Evolutionary conservation across 2,113 vertebrate species (phyloP).

Genomic region (Taxidea taxus): DNA sequence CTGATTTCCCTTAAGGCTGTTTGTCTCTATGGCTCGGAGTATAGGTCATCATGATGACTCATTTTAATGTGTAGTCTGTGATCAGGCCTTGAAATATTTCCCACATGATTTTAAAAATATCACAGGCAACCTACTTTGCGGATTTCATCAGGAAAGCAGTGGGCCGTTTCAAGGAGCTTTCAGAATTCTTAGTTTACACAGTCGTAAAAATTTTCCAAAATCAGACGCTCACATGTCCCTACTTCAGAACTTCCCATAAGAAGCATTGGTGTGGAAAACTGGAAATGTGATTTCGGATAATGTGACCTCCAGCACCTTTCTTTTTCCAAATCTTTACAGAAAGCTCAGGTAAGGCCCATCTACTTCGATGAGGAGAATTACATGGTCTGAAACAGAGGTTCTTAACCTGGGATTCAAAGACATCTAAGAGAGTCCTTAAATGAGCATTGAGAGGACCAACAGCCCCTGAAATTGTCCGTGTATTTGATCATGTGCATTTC

Average conservation of each 20-base stretch:
- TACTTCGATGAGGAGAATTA: neutral
- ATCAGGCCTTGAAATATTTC: constrained; percentile 22
- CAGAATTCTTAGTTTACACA: neutral
- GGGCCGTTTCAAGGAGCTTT: neutral
- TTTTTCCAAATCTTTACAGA: neutral
- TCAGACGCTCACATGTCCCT: neutral
- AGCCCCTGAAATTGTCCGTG: neutral
- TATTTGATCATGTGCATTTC: neutral
- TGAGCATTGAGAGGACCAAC: too few species aligned
- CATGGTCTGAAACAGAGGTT: neutral
- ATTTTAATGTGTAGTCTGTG: constrained; percentile 50
- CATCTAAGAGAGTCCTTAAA: neutral
- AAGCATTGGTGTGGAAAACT: neutral
- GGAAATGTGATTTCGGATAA: neutral
- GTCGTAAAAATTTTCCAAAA: neutral
- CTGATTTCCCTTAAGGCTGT: constrained; percentile 29
- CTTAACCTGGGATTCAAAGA: neutral
- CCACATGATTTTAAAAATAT: constrained; percentile 57
- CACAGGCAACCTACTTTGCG: constrained; percentile 35
- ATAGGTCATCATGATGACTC: constrained; percentile 48
- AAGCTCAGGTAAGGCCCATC: neutral
- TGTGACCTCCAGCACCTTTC: neutral
- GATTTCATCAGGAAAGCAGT: constrained; percentile 22
- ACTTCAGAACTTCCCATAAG: neutral
- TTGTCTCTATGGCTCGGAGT: neutral